Conservation (phyloP, 2,888 invertebrate species). For the Malthinus flaveolus region DNA sequence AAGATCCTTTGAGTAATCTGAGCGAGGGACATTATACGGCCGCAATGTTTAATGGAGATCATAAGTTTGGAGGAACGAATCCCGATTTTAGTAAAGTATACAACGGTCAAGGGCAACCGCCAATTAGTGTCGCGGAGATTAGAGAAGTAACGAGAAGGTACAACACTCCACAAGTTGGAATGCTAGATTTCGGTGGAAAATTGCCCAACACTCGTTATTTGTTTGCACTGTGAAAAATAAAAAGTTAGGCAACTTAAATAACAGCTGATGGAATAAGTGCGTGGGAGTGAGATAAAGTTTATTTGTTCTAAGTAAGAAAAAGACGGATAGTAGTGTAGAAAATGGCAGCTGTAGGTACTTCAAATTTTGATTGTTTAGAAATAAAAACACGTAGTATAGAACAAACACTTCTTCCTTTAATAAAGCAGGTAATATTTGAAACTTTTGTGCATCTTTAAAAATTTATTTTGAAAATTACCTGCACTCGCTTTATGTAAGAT, state of each 20-base stretch:
- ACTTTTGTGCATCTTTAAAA: constrained; percentile 4
- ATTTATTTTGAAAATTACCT: constrained; percentile 3
- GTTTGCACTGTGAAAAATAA: constrained; percentile 45
- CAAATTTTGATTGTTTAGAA: constrained; percentile 68
- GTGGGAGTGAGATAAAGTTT: background rate
- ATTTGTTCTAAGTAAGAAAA: constrained; percentile 13
- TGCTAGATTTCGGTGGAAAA: constrained; percentile 56
- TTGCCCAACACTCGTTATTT: constrained; percentile 47
- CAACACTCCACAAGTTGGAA: constrained; percentile 64
- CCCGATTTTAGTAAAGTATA: constrained; percentile 59
- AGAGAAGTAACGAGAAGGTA: constrained; percentile 80
- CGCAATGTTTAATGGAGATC: constrained; percentile 61
- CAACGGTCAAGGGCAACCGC: constrained; percentile 65
- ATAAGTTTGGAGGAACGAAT: constrained; percentile 51
- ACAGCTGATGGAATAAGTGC: background rate
- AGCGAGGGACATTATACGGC: constrained; percentile 68
- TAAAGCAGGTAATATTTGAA: constrained; percentile 78
- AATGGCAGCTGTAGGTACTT: constrained; percentile 62
- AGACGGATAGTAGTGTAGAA: constrained; percentile 51
- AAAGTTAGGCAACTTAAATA: constrained; percentile 17
- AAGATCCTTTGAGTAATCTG: constrained; percentile 72
- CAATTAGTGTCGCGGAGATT: constrained; percentile 79
- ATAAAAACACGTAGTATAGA: constrained; percentile 94
- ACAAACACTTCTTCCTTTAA: constrained; percentile 89
- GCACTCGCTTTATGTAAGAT: background rate